Conservation (phyloP, 2,888 invertebrate species). For the Xestia ashworthii region DNA sequence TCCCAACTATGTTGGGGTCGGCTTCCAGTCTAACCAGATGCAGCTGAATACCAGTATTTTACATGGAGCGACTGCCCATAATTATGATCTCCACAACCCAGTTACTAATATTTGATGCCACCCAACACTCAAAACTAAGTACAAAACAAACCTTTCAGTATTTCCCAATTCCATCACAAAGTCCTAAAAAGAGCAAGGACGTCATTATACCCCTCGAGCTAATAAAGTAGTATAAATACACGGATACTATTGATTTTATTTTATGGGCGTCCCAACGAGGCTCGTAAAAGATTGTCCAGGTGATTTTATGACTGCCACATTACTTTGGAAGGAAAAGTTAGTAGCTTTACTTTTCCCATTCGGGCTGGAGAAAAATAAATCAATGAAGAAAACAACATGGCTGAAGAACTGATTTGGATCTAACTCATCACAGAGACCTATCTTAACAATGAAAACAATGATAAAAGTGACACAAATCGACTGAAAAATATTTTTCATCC, state of each 20-base stretch:
- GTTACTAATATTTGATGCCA: neutral
- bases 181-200: neutral
- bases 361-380: neutral
- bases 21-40: too few species aligned
- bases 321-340: constrained; percentile 40
- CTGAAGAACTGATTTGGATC: neutral
- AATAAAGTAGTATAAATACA: constrained; percentile 20
- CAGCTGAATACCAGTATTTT: too few species aligned
- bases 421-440: neutral
- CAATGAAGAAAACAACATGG: constrained; percentile 24
- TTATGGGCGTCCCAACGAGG: constrained; percentile 32
- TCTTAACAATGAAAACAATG: neutral
- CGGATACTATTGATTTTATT: constrained; percentile 45
- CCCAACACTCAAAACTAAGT: neutral
- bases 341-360: constrained; percentile 20
- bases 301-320: constrained; percentile 55
- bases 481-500: neutral
- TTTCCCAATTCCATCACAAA: neutral
- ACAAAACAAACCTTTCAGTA: neutral
- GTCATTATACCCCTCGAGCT: neutral
- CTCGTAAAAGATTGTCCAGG: constrained; percentile 54
- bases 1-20: too few species aligned
- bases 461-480: neutral
- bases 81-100: too few species aligned
- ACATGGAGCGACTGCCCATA: too few species aligned